phyloP scores from a whole-genome alignment of 2,113 vertebrate genomes.

The Lepisosteus osseus region DNA sequence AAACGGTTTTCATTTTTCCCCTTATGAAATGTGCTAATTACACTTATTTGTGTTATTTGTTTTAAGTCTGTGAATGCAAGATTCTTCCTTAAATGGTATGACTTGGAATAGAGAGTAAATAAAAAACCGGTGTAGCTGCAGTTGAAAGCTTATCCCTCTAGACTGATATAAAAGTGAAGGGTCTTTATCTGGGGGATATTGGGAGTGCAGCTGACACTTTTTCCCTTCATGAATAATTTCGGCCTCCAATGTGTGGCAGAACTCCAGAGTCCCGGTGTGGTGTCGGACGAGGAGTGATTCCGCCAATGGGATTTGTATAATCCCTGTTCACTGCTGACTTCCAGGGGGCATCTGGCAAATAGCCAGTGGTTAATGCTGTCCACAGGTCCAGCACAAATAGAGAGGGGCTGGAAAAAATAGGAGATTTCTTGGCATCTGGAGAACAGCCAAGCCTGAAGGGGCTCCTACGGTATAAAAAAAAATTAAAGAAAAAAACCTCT shows the following conservation, averaged over 20 bases:
- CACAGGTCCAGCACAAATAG: slow-evolving; percentile 53
- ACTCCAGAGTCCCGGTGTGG: slow-evolving; percentile 51
- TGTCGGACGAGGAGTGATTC: slow-evolving; percentile 42
- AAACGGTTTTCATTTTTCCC: no score
- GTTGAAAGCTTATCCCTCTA: no score
- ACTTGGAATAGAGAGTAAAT: no score
- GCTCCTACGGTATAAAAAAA: slow-evolving; percentile 20
- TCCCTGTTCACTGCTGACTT: slow-evolving; percentile 47
- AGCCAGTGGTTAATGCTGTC: slow-evolving; percentile 56
- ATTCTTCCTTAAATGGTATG: no score
- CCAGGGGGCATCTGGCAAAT: slow-evolving; percentile 34
- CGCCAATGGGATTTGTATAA: slow-evolving; percentile 58
- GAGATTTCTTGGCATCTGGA: slow-evolving; percentile 46
- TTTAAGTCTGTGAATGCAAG: no score
- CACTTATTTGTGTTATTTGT: no score
- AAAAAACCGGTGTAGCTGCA: no score
- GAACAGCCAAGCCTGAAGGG: slow-evolving; percentile 41
- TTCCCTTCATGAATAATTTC: neutral
- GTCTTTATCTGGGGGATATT: neutral
- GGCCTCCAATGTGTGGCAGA: slow-evolving; percentile 25
- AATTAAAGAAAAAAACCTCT: slow-evolving; percentile 35
- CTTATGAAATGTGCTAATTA: no score
- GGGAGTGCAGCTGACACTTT: neutral
- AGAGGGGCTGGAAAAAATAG: slow-evolving; percentile 31
- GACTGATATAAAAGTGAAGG: no score